Evolutionary conservation across 2,888 invertebrate genomes (phyloP).

Genomic region (Lepidochrysops patricia): DNA sequence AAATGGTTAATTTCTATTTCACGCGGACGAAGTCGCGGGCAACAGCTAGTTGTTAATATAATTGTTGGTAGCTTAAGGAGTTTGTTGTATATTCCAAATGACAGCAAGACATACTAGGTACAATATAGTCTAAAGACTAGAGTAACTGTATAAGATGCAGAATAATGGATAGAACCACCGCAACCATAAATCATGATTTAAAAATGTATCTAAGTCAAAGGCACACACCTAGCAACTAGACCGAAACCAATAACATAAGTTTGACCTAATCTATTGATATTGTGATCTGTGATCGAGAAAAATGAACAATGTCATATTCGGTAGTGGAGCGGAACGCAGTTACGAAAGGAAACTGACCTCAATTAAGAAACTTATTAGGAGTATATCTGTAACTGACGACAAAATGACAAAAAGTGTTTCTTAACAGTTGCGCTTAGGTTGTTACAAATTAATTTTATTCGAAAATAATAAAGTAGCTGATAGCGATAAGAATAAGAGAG

Average conservation of each 20-base stretch:
- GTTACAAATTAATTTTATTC: neutral
- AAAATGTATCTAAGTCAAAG: neutral
- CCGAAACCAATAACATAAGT: neutral
- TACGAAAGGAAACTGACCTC: constrained; percentile 13
- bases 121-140: too few species aligned
- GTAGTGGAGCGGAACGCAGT: constrained; percentile 6
- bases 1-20: too few species aligned
- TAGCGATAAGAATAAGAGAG: too few species aligned
- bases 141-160: too few species aligned
- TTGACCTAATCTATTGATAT: constrained; percentile 2
- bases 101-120: too few species aligned
- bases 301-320: constrained; percentile 14
- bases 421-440: neutral
- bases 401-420: neutral
- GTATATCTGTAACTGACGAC: neutral
- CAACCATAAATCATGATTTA: neutral
- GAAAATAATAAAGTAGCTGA: neutral
- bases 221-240: neutral
- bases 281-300: constrained; percentile 9
- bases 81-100: too few species aligned
- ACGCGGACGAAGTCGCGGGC: too few species aligned
- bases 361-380: constrained; percentile 13
- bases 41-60: too few species aligned
- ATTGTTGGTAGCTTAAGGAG: too few species aligned
- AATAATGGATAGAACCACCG: too few species aligned